These are phyloP conservation scores for Papilio polyxenes DNA, from an alignment of 1,140 invertebrate species.

Conservation along the genomic window DNA sequence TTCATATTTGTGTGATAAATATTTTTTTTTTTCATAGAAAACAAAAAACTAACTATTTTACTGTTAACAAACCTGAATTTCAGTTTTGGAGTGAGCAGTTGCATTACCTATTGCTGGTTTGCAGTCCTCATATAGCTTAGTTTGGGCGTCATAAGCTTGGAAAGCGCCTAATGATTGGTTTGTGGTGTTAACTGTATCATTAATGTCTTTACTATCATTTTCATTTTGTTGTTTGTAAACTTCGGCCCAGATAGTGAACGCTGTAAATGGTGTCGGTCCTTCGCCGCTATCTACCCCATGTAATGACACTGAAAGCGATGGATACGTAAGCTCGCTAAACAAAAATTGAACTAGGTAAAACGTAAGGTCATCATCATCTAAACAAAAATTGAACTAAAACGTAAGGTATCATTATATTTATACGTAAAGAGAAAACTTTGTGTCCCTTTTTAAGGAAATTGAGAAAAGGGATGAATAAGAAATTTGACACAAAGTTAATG, in stretches of 20 bases:
- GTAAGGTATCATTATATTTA: too few species aligned
- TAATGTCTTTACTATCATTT: slow-evolving; percentile 45
- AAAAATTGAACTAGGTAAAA: too few species aligned
- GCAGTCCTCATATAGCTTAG: slow-evolving; percentile 62
- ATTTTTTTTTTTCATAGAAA: slow-evolving; percentile 58
- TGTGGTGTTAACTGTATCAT: slow-evolving; percentile 32
- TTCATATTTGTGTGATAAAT: background rate
- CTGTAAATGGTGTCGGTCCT: slow-evolving; percentile 68
- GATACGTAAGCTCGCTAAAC: background rate
- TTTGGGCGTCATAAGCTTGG: slow-evolving; percentile 71
- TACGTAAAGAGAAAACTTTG: too few species aligned
- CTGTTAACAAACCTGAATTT: slow-evolving; percentile 63
- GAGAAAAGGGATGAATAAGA: too few species aligned
- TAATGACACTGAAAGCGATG: slow-evolving; percentile 60
- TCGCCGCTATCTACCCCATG: slow-evolving; percentile 70
- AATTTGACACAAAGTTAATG: too few species aligned
- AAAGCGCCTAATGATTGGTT: slow-evolving; percentile 60
- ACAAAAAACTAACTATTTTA: slow-evolving; percentile 83
- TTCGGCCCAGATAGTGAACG: slow-evolving; percentile 72
- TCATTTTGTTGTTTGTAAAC: slow-evolving; percentile 48
- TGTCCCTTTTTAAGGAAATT: too few species aligned
- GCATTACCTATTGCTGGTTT: slow-evolving; percentile 68
- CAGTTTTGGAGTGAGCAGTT: slow-evolving; percentile 71
- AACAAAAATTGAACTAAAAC: background rate
- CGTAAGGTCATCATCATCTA: too few species aligned